Conservation (phyloP, 2,888 invertebrate genomes). For the Eilema sororculum region DNA sequence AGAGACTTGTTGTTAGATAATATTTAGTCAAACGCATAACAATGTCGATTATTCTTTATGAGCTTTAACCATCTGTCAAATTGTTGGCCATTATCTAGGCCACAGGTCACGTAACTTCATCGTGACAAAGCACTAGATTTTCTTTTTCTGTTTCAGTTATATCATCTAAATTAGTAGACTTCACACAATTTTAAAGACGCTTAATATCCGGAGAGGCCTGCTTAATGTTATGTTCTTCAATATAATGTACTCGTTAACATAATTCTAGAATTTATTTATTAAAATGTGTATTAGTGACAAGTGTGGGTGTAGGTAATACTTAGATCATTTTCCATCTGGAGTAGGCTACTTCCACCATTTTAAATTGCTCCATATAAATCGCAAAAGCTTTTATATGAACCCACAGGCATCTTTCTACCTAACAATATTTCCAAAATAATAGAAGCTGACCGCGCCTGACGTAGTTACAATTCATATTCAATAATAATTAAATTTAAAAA, state of each 20-base stretch:
- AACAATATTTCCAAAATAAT: too few species aligned
- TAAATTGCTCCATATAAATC: too few species aligned
- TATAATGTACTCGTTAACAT: background rate
- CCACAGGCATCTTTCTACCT: too few species aligned
- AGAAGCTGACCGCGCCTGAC: too few species aligned
- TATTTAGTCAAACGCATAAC: slow-evolving; percentile 7
- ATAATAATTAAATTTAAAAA: too few species aligned
- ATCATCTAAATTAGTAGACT: background rate
- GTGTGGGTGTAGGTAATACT: too few species aligned
- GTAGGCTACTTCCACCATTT: too few species aligned
- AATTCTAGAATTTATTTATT: background rate
- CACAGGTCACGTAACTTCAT: slow-evolving; percentile 9
- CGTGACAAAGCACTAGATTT: slow-evolving; percentile 7
- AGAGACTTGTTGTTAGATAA: slow-evolving; percentile 43
- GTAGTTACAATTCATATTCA: too few species aligned
- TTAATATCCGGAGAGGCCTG: background rate
- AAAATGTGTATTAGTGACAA: too few species aligned
- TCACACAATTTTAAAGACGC: background rate
- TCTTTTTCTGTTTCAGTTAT: slow-evolving; percentile 1
- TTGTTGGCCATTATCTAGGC: slow-evolving; percentile 11
- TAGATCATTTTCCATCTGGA: too few species aligned
- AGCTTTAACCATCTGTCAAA: background rate
- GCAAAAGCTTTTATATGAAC: too few species aligned
- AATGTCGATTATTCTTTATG: slow-evolving; percentile 3
- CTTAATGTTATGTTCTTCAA: background rate